Evolutionary conservation across 53 echinoderm and acorn worm genomes (phyloP).

Genomic region (Glandiceps talaboti): DNA sequence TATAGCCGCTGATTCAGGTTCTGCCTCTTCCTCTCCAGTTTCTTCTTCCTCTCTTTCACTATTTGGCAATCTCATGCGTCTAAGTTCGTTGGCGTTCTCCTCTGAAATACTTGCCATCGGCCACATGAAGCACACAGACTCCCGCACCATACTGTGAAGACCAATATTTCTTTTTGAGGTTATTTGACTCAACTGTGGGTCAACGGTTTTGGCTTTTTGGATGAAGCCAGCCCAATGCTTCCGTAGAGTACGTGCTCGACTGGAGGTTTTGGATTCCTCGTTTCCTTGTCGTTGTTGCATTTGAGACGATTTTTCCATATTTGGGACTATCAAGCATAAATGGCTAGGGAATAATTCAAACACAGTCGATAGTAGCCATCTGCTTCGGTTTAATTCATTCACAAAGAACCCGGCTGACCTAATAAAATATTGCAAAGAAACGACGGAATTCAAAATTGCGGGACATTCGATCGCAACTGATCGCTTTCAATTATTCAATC

Average conservation of each 20-base stretch:
- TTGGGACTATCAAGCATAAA: not conserved
- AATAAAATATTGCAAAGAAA: not conserved
- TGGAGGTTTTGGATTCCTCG: not conserved
- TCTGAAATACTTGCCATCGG: conserved; percentile 97
- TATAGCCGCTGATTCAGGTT: no score
- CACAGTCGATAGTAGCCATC: no score
- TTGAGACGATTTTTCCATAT: not conserved
- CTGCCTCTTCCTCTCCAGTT: no score
- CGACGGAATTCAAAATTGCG: no score
- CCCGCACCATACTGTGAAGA: conserved; percentile 55
- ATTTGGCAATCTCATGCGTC: not conserved
- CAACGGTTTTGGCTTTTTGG: not conserved
- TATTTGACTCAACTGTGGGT: not conserved
- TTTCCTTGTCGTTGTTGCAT: not conserved
- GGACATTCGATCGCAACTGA: no score
- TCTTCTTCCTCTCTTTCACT: not conserved
- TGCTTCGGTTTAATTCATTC: no score
- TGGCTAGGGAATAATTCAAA: no score
- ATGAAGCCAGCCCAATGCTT: not conserved
- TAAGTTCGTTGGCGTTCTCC: conserved; percentile 42
- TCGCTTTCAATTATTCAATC: no score
- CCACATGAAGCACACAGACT: conserved; percentile 95
- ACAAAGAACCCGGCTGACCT: not conserved
- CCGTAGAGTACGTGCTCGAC: not conserved
- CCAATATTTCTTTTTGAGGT: not conserved